These are phyloP conservation scores for Podarcis raffonei DNA, from an alignment of 2,113 vertebrate genomes.

Conservation along the genomic window DNA sequence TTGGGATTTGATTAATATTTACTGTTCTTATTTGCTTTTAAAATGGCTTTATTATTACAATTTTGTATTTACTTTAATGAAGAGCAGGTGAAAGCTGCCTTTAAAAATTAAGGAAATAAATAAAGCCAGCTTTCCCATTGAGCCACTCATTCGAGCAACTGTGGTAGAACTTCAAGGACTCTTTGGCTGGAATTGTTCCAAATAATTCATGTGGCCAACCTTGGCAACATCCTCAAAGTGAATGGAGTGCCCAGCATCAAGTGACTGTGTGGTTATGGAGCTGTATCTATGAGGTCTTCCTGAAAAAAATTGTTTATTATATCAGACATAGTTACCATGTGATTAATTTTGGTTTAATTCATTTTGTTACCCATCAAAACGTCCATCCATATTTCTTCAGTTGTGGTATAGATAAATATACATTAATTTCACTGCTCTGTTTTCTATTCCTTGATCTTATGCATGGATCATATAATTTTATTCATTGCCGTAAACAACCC, in stretches of 20 bases:
- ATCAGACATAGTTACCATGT: not conserved
- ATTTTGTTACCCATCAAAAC: constrained; percentile 37
- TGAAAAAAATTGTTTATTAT: not conserved
- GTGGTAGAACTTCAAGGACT: not conserved
- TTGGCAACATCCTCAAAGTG: not conserved
- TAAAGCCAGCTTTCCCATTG: not conserved
- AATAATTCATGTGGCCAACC: not conserved
- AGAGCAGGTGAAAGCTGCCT: no score
- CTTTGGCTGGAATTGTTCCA: not conserved
- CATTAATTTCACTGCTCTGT: constrained; percentile 43
- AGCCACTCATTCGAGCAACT: not conserved
- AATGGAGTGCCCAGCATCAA: not conserved
- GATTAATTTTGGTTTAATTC: constrained; percentile 23
- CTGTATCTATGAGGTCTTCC: not conserved
- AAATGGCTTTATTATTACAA: no score
- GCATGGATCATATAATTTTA: constrained; percentile 72
- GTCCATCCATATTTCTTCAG: constrained; percentile 21
- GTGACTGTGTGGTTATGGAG: not conserved
- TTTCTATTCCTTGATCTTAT: constrained; percentile 56
- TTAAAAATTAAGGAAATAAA: no score
- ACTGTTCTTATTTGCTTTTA: no score
- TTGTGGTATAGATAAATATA: constrained; percentile 22
- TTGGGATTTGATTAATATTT: no score
- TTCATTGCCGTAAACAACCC: constrained; percentile 69
- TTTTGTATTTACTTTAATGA: no score